Evolutionary conservation across 2,888 invertebrate genomes (phyloP).

Genomic region (Amorpha juglandis): DNA sequence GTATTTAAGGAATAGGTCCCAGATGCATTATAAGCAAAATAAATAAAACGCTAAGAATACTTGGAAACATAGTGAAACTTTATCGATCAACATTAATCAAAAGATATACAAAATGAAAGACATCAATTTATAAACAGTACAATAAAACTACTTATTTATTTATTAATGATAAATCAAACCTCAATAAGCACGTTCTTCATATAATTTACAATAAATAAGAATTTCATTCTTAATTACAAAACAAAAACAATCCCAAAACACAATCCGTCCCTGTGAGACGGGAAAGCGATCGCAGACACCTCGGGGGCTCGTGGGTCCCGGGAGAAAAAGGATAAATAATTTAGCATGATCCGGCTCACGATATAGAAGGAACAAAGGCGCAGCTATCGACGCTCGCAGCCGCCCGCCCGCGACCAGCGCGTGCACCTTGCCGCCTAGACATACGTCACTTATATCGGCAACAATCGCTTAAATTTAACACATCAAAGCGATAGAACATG

Average conservation of each 20-base stretch:
- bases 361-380: slow-evolving; percentile 71
- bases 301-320: slow-evolving; percentile 39
- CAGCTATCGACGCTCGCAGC: slow-evolving; percentile 56
- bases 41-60: too few relatives aligned
- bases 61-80: too few relatives aligned
- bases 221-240: background rate
- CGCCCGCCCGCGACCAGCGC: slow-evolving; percentile 44
- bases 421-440: slow-evolving; percentile 26
- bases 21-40: too few relatives aligned
- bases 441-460: slow-evolving; percentile 36
- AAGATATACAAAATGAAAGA: too few relatives aligned
- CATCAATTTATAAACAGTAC: too few relatives aligned
- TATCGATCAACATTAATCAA: too few relatives aligned
- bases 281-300: slow-evolving; percentile 41
- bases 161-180: too few relatives aligned
- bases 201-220: background rate
- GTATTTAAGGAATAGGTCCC: too few relatives aligned
- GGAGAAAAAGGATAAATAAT: slow-evolving; percentile 70
- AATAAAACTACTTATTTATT: too few relatives aligned
- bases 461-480: too few relatives aligned
- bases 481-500: too few relatives aligned
- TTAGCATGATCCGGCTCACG: slow-evolving; percentile 68
- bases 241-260: background rate
- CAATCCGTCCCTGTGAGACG: slow-evolving; percentile 7
- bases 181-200: background rate